Evolutionary conservation across 2,797 vertebrate genomes (phyloP).

Genomic region (Artibeus lituratus): DNA sequence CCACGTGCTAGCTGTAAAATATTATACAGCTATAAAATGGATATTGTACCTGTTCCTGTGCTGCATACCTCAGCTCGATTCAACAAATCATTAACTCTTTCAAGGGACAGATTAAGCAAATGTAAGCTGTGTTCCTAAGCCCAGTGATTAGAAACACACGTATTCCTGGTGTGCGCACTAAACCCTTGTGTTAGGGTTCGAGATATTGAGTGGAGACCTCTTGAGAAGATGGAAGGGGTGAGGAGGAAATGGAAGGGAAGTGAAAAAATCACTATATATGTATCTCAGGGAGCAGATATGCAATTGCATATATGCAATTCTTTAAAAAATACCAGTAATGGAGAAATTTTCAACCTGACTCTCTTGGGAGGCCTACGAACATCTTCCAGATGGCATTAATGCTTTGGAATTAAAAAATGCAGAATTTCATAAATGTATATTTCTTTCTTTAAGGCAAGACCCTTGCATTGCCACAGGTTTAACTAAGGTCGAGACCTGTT

Average conservation of each 20-base stretch:
- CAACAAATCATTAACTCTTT: background rate
- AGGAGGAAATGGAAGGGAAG: background rate
- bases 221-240: background rate
- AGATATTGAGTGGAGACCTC: background rate
- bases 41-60: background rate
- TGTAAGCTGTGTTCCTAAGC: background rate
- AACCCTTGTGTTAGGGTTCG: background rate
- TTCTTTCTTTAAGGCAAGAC: background rate
- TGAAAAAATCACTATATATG: background rate
- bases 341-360: background rate
- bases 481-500: background rate
- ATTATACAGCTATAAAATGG: background rate
- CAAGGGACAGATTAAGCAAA: background rate
- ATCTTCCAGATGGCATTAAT: background rate
- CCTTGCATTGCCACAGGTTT: background rate
- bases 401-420: background rate
- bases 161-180: background rate
- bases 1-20: background rate
- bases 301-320: background rate
- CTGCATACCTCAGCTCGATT: background rate
- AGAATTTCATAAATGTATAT: background rate
- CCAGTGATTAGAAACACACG: background rate
- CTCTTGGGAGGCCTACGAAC: background rate
- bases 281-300: background rate
- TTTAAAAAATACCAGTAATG: background rate